phyloP scores from a whole-genome alignment of 2,113 vertebrate species.

The Theristicus caerulescens region DNA sequence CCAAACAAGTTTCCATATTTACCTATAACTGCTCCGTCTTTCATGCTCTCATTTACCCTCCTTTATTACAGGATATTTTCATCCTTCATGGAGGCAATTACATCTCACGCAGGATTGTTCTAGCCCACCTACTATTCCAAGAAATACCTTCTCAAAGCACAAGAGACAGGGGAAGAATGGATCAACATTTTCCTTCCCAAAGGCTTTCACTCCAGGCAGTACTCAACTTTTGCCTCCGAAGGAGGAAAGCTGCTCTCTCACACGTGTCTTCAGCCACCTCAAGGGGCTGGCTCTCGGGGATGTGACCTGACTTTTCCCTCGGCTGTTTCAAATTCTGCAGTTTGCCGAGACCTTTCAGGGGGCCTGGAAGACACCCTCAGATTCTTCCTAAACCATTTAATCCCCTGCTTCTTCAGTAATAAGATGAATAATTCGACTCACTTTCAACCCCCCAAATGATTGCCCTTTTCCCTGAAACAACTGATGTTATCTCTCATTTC shows the following conservation, averaged over 20 bases:
- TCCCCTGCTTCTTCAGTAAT: not conserved
- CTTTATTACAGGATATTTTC: not conserved
- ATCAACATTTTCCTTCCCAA: not conserved
- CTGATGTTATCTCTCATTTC: constrained; percentile 51
- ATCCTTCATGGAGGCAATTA: not conserved
- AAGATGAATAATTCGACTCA: not conserved
- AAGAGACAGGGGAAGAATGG: not conserved
- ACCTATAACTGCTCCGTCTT: not conserved
- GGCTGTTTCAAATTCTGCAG: not conserved
- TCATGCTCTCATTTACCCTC: not conserved
- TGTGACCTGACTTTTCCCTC: not conserved
- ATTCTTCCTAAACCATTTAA: not conserved
- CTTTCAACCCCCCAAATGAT: not conserved
- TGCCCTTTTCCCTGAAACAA: constrained; percentile 51
- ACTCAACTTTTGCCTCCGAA: rapidly evolving
- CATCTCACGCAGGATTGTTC: not conserved
- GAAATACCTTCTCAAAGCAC: not conserved
- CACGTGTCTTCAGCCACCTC: not conserved
- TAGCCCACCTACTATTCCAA: not conserved
- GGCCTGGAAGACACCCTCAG: not conserved
- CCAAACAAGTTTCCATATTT: not conserved
- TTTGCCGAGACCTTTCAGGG: not conserved
- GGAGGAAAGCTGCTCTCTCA: not conserved
- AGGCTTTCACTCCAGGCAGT: not conserved
- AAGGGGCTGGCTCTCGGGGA: rapidly evolving